Evolutionary conservation across 2,888 invertebrate species (phyloP).

Genomic region (Eupithecia centaureata): DNA sequence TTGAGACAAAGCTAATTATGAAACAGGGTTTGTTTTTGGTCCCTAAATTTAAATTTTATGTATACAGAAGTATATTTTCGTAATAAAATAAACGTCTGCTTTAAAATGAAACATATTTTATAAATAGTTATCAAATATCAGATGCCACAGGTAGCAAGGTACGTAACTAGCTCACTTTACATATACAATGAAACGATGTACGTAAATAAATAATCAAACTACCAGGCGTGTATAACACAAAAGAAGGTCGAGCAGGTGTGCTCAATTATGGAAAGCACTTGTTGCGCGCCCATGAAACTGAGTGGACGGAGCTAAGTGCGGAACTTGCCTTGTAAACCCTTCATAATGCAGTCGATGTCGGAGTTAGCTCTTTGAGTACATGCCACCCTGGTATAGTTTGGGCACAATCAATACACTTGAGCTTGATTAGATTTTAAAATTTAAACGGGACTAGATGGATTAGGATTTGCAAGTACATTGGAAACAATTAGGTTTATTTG

Average conservation of each 20-base stretch:
- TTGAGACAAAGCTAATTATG: too few species aligned
- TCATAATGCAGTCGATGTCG: slow-evolving; percentile 62
- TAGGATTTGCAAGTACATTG: slow-evolving; percentile 7
- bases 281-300: slow-evolving; percentile 63
- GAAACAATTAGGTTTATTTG: neutral
- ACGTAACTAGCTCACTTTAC: slow-evolving; percentile 25
- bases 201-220: slow-evolving; percentile 45
- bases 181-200: slow-evolving; percentile 33
- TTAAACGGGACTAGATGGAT: slow-evolving; percentile 10
- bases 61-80: too few species aligned
- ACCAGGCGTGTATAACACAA: slow-evolving; percentile 53
- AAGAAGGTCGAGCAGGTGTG: slow-evolving; percentile 55
- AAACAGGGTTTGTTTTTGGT: too few species aligned
- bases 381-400: slow-evolving; percentile 53
- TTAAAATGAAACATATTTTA: too few species aligned
- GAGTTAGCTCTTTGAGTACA: slow-evolving; percentile 58
- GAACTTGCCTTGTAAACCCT: slow-evolving; percentile 67
- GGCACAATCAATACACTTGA: slow-evolving; percentile 47
- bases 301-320: slow-evolving; percentile 64
- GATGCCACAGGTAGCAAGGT: slow-evolving; percentile 8
- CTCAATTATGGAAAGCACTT: slow-evolving; percentile 71
- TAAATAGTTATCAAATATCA: slow-evolving; percentile 17
- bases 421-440: slow-evolving; percentile 30
- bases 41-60: too few species aligned
- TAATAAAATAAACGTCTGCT: too few species aligned